Evolutionary conservation across 2,888 invertebrate species (phyloP), one percentile per base, ranked within the genome.

Genomic region (Criorhina ranunculi): DNA sequence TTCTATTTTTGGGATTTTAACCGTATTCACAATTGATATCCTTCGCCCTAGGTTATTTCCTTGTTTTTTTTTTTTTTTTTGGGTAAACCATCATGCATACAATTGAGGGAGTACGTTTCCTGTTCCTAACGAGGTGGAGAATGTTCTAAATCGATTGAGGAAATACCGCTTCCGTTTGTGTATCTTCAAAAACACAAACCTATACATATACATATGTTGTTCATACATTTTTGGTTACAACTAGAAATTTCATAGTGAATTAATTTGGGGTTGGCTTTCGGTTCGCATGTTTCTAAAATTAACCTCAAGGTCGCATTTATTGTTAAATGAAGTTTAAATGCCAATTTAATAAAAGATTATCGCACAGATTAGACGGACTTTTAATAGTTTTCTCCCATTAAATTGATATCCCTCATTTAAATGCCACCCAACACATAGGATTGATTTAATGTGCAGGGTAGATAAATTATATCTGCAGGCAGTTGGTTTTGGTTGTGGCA

Each of bases 241-340:
- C 12, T 17, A 46, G 4, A 29, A 46, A 57, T 60, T 60, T 44
- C 33, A 59, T 15, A 44, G 67, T 31, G 9, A 15, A 57, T 12
- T 37, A 35, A 44, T 55, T 33, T 3, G 33, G 42, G 15, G 35
- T 6, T 5, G n/a, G 0, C 17, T 24, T 19, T 12, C 7, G 24
- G 19, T 9, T 33, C 12, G 9, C 15, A 5, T 9, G 15, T n/a
- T 5, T 19, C 11, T 7, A 3, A 37, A 57, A 17, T 19, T 17
- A 35, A 9, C 11, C 11, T 6, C 5, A 19, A n/a, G 24, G 35
- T 49, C 35, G 7, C 11, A 31, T 4, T n/a, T 7, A n/a, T 12
- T 35, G 46, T 5, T 53, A 12, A 35, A 60, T 12, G 15, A 51
- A 51, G 40, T 72, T 49, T 37, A 51, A 60, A 73, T 62, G 53